These are phyloP conservation scores for Elymnias hypermnestra DNA, from an alignment of 1,140 invertebrate species.

Conservation along the genomic window DNA sequence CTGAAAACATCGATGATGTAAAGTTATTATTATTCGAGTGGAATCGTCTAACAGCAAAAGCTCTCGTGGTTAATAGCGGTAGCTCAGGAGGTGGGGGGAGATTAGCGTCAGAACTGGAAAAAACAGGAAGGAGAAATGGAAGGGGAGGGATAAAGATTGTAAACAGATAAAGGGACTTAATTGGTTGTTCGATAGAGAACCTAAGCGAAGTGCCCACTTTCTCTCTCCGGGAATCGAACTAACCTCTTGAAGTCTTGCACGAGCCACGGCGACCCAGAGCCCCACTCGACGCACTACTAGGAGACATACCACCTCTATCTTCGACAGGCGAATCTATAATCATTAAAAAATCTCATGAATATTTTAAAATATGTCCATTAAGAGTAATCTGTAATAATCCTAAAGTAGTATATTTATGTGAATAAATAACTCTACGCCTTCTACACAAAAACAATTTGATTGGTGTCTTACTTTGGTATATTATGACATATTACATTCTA, in stretches of 20 bases:
- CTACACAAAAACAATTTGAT: too few relatives aligned
- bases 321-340: conserved; percentile 84
- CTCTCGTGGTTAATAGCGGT: conserved; percentile 7
- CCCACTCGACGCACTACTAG: conserved; percentile 81
- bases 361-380: too few relatives aligned
- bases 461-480: too few relatives aligned
- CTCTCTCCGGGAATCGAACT: conserved; percentile 18
- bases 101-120: too few relatives aligned
- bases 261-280: conserved; percentile 86
- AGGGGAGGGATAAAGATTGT: background rate
- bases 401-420: too few relatives aligned
- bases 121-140: background rate
- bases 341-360: background rate
- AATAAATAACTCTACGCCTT: too few relatives aligned
- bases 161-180: background rate
- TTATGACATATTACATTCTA: too few relatives aligned
- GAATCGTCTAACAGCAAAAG: conserved; percentile 5
- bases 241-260: conserved; percentile 91
- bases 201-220: too few relatives aligned
- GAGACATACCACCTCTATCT: conserved; percentile 85
- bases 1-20: background rate
- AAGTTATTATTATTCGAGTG: background rate
- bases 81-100: conserved; percentile 4
- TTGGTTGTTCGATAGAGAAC: too few relatives aligned
- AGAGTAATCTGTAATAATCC: too few relatives aligned